phyloP scores from a whole-genome alignment of 2,888 invertebrate genomes.

The Hirtodrosophila alboralis region DNA sequence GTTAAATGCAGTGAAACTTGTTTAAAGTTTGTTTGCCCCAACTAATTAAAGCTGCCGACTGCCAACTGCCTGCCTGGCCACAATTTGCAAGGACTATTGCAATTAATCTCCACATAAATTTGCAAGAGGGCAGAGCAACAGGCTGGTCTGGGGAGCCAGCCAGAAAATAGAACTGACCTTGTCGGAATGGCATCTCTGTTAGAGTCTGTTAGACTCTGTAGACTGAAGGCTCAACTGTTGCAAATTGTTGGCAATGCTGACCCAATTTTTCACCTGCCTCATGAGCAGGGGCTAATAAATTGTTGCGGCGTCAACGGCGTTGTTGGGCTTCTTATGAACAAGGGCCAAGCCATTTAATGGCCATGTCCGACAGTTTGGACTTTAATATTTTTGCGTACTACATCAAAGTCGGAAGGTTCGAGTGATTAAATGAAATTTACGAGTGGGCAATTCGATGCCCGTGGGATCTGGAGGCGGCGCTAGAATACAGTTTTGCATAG shows the following conservation, averaged over 20 bases:
- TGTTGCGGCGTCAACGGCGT: too few relatives aligned
- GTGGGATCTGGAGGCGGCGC: slow-evolving; percentile 11
- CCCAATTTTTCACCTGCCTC: slow-evolving; percentile 56
- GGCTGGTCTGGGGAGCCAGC: slow-evolving; percentile 4
- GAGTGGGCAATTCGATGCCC: slow-evolving; percentile 34
- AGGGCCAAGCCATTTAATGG: slow-evolving; percentile 50
- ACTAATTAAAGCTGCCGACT: slow-evolving; percentile 48
- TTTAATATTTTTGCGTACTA: slow-evolving; percentile 59
- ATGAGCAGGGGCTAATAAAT: slow-evolving; percentile 50
- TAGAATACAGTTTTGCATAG: slow-evolving; percentile 50
- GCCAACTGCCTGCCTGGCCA: too few relatives aligned
- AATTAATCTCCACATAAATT: slow-evolving; percentile 59
- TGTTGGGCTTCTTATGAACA: slow-evolving; percentile 24
- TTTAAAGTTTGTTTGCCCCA: slow-evolving; percentile 32
- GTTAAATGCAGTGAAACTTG: slow-evolving; percentile 12
- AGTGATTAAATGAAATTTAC: slow-evolving; percentile 65
- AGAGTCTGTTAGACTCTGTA: not conserved
- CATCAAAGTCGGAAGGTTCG: slow-evolving; percentile 60
- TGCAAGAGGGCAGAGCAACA: slow-evolving; percentile 30
- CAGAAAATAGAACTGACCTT: slow-evolving; percentile 29
- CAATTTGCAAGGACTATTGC: slow-evolving; percentile 36
- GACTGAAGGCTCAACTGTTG: slow-evolving; percentile 18
- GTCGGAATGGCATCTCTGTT: not conserved
- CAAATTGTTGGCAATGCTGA: slow-evolving; percentile 30
- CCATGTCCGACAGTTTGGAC: slow-evolving; percentile 57